These are phyloP conservation scores for Uria lomvia DNA, from an alignment of 2,113 vertebrate species.

Conservation along the genomic window DNA sequence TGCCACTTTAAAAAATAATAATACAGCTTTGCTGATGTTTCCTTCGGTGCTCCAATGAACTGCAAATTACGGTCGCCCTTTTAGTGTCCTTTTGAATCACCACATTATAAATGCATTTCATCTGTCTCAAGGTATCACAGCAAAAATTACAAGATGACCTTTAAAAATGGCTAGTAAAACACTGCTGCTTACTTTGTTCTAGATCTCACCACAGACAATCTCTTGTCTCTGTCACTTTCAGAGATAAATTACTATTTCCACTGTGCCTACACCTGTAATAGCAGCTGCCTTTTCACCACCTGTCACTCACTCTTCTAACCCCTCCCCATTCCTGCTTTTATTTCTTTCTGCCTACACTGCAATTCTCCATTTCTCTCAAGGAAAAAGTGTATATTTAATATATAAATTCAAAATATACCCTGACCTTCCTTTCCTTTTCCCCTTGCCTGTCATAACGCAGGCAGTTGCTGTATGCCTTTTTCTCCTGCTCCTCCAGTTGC, in stretches of 20 bases:
- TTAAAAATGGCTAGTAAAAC: constrained; percentile 25
- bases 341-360: background rate
- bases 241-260: constrained; percentile 8
- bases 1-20: background rate
- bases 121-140: background rate
- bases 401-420: background rate
- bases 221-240: background rate
- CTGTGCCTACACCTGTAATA: constrained; percentile 8
- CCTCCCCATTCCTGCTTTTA: background rate
- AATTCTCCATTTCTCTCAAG: background rate
- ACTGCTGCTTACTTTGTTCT: background rate
- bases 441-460: background rate
- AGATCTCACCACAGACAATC: background rate
- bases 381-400: background rate
- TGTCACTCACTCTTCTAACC: background rate
- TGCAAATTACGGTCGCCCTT: background rate
- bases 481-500: background rate
- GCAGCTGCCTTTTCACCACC: constrained; percentile 4
- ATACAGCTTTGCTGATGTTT: background rate
- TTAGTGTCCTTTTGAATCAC: background rate
- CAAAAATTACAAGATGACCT: constrained; percentile 13
- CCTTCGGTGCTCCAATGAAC: background rate
- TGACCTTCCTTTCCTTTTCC: background rate
- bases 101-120: constrained; percentile 18
- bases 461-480: background rate